Conservation (phyloP, 2,888 invertebrate species). For the Lingula anatina region DNA sequence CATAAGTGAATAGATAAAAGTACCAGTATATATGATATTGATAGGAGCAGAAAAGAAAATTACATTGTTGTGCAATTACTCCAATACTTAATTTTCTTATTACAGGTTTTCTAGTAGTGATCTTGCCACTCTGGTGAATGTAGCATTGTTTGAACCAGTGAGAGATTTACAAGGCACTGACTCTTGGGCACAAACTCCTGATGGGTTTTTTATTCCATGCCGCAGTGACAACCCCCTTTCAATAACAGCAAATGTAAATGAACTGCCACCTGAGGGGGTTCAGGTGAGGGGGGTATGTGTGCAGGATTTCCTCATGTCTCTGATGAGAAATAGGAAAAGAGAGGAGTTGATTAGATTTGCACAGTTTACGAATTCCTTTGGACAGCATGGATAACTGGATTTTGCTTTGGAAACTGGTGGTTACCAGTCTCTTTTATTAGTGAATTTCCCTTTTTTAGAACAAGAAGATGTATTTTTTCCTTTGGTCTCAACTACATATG, state of each 20-base stretch:
- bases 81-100: too few species aligned
- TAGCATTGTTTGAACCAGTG: constrained; percentile 55
- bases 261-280: constrained; percentile 34
- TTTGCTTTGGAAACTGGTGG: too few species aligned
- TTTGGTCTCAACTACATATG: too few species aligned
- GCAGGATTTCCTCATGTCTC: constrained; percentile 29
- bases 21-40: too few species aligned
- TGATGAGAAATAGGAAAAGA: constrained; percentile 31
- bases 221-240: constrained; percentile 14
- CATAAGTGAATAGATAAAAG: too few species aligned
- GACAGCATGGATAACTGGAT: constrained; percentile 36
- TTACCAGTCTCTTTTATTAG: too few species aligned
- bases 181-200: constrained; percentile 30
- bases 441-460: too few species aligned
- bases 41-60: too few species aligned
- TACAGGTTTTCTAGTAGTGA: constrained; percentile 61
- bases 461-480: too few species aligned
- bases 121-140: constrained; percentile 54
- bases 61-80: too few species aligned
- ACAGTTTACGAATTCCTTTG: constrained; percentile 33
- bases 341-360: constrained; percentile 31
- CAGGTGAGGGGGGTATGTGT: constrained; percentile 24
- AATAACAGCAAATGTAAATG: constrained; percentile 20
- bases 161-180: constrained; percentile 51
- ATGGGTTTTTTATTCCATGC: constrained; percentile 29